Base-by-base conservation (phyloP, 2,888 invertebrate species). In the Diplazon laetatorius region DNA sequence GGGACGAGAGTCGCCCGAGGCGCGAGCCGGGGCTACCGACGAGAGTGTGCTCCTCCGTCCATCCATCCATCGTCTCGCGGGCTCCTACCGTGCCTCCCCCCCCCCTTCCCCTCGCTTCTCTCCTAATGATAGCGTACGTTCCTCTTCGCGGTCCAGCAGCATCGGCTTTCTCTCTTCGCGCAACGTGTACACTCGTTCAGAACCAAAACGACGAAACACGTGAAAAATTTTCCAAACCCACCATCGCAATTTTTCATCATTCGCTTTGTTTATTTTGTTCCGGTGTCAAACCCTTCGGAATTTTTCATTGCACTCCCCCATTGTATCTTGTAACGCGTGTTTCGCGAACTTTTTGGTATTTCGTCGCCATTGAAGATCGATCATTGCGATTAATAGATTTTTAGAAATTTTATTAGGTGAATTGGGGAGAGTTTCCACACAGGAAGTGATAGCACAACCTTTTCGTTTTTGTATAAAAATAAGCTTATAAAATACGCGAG, bases 91-190 rank as follows among this genome's bases (percentile, higher is more conserved):
- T 85, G 78, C 82, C 82, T 55, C 60, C 52, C 74, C 62, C 69
- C 39, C 82, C 76, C 85, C 84, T 83, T 87, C 86, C 86, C 86
- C 85, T 84, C 83, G 84, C 84, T 80, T 83, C 85, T 83, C 85
- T 84, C 85, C 87, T 89, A 89, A 89, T 89, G 88, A 89, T 89
- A 89, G 89, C 88, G 88, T 89, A 84, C 86, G 82, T 80, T 83
- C 78, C 81, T 82, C 84, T 81, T 84, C 83, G 86, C 83, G 83
- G 83, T 77, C 79, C 79, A 80, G 76, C 75, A 78, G 68, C 74
- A 80, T 74, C 80, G 68, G 68, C 65, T 71, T 55, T 55, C 52
- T 60, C 78, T 70, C 66, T 73, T 59, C 30, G 46, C 35, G 48
- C 62, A 6, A 6, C 39, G 66, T 48, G 66, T 48, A 52, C 39